Evolutionary conservation across 2,113 vertebrate genomes (phyloP), one percentile per base, ranked within the genome.

Genomic region (Phalacrocorax pelagicus): DNA sequence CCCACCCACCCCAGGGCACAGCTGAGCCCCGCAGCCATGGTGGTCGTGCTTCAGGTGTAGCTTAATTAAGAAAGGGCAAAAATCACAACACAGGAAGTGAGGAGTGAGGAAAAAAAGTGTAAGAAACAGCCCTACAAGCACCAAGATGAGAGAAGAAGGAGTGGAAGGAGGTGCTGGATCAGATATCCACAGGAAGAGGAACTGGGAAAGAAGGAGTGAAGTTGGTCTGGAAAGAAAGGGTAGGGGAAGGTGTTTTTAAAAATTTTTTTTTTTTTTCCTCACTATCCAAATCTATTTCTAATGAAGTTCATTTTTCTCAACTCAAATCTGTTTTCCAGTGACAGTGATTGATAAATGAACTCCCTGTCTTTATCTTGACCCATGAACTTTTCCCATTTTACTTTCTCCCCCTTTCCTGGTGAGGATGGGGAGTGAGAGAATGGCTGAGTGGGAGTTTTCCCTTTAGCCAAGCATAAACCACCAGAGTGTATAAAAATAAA

Each of bases 1-100:
- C 26, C 6, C 1, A 3, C 4, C 16, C 22, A 15, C 19, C 1
- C 0, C 63, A 63, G 32, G 36, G 26, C 58, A 23, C 0, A 0
- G 14, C 47, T 57, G 9, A 36, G 42, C 30, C 30, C 32, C 3
- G 2, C 32, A 32, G 59, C 6, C 6, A 3, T 8, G 14, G 9
- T 3, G 3, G 32, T 4, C 26, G 23, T 2, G 2, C 22, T 17
- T 46, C 1, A 1, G 38, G 38, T 11, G 7, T 27, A 24, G 2
- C 4, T 1, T 9, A 26, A 23, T 1, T 8, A 17, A 40, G 23
- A 72, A 52, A 36, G 12, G n/a, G 42, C 6, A 49, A 82, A 69
- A 57, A 49, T 44, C 15, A 16, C 44, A 16, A 16, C 11, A 51
- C 23, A 51, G 49, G 22, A 22, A 24, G 23, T 16, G 10, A 24